Conservation (phyloP, 2,113 vertebrate genomes). For the Eclectus roratus region DNA sequence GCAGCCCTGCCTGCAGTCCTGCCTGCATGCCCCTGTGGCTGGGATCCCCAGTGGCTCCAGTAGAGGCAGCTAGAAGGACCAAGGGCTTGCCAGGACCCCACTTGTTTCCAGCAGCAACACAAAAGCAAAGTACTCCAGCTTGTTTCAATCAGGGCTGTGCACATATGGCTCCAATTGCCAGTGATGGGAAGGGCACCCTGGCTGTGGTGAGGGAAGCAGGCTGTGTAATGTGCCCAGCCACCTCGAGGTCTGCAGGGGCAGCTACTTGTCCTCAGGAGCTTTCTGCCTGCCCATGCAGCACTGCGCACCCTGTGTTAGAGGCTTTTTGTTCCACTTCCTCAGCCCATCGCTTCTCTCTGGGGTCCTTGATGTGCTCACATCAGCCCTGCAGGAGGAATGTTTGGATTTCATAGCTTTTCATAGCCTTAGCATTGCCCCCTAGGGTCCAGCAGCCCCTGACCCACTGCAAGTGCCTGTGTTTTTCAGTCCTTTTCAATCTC, state of each 20-base stretch:
- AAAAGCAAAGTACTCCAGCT: background rate
- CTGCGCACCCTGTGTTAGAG: accelerated
- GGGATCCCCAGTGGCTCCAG: background rate
- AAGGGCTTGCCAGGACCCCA: background rate
- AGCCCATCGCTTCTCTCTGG: background rate
- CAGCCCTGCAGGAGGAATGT: background rate
- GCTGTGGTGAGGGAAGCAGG: background rate
- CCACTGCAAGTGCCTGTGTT: background rate
- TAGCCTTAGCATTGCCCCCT: background rate
- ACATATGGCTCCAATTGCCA: background rate
- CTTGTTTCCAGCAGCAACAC: background rate
- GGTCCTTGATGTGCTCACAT: accelerated
- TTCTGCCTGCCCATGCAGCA: background rate
- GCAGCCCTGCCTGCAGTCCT: background rate
- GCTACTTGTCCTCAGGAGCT: background rate
- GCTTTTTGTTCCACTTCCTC: background rate
- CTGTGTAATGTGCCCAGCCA: background rate
- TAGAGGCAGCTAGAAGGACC: background rate
- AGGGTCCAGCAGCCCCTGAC: background rate
- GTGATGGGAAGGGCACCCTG: accelerated
- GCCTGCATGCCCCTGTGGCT: background rate
- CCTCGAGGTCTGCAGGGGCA: background rate
- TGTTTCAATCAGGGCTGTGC: background rate
- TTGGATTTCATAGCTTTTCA: background rate
- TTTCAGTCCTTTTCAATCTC: background rate